Base-by-base conservation (phyloP, 1,140 invertebrate species). In the Heliothis virescens region DNA sequence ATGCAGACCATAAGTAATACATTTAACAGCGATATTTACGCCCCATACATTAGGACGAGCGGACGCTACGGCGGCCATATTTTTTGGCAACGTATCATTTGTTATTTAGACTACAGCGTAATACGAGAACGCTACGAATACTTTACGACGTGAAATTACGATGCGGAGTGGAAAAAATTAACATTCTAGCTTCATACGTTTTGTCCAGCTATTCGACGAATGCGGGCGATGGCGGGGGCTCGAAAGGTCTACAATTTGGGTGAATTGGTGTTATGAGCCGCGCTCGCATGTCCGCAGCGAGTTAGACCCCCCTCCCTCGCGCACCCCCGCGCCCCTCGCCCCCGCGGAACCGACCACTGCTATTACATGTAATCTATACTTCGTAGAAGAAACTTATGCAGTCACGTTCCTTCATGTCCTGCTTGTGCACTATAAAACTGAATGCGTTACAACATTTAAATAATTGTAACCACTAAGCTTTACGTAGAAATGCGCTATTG, bases 251-350 rank as follows among this genome's bases (percentile, higher is more conserved):
- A 71, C 52, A 80, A 83, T 83, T 83, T 83, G 60, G 74, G 41
- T 41, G 60, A 75, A 81, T 81, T 62, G 74, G 77, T 67, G 74
- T 74, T 74, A 77, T 79, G 72, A 83, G 50, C 74, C 60, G 52
- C 78, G 82, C 63, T 80, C 73, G 82, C 82, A 62, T 83, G 82
- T 72, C 76, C 60, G 57, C 34, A 12, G 21, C 62, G 63, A 79
- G 82, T 83, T 79, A 81, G 34, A 3, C 7, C 52, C 12, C n/a
- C n/a, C 47, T 41, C 29, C 12, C 10, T 16, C 50, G 18, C 15
- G 63, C 78, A 79, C 71, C 82, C 60, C 3, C 0, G 1, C 5
- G 5, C 34, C 34, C 5, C 34, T 9, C 9, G 34, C 55, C 75
- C 71, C 16, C 57, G 47, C 79, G 55, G 60, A 62, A 18, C 59